phyloP scores from a whole-genome alignment of 1,140 invertebrate genomes.

The Apis laboriosa region DNA sequence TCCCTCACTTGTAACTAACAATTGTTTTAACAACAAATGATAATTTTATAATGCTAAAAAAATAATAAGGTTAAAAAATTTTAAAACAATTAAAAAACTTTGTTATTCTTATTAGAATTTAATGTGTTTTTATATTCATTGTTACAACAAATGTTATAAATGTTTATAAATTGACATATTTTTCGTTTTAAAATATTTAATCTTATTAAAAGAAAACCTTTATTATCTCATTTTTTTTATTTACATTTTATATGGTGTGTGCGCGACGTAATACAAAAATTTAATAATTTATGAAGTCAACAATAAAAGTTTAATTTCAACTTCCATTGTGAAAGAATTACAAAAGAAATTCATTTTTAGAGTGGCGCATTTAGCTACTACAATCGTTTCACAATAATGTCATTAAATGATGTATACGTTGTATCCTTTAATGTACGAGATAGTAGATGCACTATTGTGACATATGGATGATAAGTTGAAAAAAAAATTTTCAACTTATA shows the following conservation, averaged over 20 bases:
- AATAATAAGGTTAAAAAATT: background rate
- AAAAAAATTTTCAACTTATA: background rate
- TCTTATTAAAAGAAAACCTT: background rate
- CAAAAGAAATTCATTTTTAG: conserved; percentile 21
- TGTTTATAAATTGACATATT: background rate
- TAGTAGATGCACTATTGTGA: background rate
- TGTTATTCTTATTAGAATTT: background rate
- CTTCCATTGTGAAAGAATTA: background rate
- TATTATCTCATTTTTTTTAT: background rate
- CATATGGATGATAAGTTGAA: background rate
- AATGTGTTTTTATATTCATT: background rate
- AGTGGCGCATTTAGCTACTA: background rate
- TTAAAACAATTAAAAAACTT: background rate
- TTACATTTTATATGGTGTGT: background rate
- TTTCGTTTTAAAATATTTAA: background rate
- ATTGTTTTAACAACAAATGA: background rate
- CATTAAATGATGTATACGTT: background rate
- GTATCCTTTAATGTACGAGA: background rate
- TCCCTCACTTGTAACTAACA: background rate
- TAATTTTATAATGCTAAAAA: background rate
- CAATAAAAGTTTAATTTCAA: background rate
- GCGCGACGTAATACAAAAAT: background rate
- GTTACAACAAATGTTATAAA: background rate
- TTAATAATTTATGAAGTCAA: background rate
- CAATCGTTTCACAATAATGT: background rate